Evolutionary conservation across 2,797 vertebrate genomes (phyloP), one percentile per base, ranked within the genome.

Genomic region (Chelidonichthys spinosus): DNA sequence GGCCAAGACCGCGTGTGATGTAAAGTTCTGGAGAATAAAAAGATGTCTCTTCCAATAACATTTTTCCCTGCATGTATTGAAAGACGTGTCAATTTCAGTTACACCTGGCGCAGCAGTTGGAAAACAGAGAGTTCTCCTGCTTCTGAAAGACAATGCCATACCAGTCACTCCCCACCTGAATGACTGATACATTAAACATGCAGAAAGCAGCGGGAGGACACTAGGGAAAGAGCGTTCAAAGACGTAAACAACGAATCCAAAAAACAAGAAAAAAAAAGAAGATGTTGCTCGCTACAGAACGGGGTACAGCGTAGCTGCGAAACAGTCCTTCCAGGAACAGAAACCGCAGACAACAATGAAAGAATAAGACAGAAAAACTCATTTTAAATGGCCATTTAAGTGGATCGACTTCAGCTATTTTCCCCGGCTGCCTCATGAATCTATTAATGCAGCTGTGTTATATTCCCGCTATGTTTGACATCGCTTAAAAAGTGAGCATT

Each of bases 181-280:
- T 93, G 92, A 94, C 90, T 92, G 91, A 93, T 90, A 87, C 90
- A 94, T 95, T 91, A 94, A 95, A 93, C 91, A 92, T 92, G 87
- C 85, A 79, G 85, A 87, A 92, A 93, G 73, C 92, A 93, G 92
- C 87, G 55, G 90, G 92, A 89, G 87, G 88, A 90, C 87, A 78
- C 87, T 40, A 62, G 87, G 85, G 89, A 91, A 63, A 69, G 73
- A 72, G 72, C 7, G 74, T 93, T 93, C 87, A 93, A 92, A 92
- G 87, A 83, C 49, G 36, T 81, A 89, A 87, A 91, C 87, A 89
- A 88, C 47, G 54, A 73, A 84, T 88, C 64, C 79, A 73, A 87
- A 93, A 91, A 90, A 69, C 70, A 65, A 74, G 25, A 72, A 68
- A 68, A 78, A 79, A 69, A 42, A 52, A 79, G 78, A 89, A 83